Evolutionary conservation across 2,113 vertebrate genomes (phyloP).

Genomic region (Parus major): DNA sequence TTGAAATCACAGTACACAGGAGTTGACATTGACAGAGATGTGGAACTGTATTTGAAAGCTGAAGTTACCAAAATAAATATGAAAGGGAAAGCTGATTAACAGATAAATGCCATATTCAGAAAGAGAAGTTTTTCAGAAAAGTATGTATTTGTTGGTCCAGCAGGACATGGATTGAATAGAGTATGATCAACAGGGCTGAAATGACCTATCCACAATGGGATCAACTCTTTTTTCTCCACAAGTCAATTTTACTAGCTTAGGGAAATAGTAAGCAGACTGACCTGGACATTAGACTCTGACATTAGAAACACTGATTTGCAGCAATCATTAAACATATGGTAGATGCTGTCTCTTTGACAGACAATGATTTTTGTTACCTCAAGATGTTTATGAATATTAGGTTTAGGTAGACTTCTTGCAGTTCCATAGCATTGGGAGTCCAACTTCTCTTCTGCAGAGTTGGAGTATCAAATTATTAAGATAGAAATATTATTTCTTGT

Average conservation of each 20-base stretch:
- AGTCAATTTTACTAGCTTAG: not conserved
- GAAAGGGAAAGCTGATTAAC: not conserved
- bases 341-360: not conserved
- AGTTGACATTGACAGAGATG: not conserved
- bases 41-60: not conserved
- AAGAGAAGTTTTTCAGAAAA: not conserved
- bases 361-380: fast-evolving
- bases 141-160: not conserved
- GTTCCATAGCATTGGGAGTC: not conserved
- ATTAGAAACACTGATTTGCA: not conserved
- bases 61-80: not conserved
- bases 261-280: not conserved
- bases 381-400: not conserved
- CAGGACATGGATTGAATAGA: not conserved
- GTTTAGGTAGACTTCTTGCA: not conserved
- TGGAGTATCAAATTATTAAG: not conserved
- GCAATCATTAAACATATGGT: not conserved
- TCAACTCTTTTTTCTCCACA: not conserved
- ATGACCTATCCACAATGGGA: not conserved
- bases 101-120: not conserved
- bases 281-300: not conserved
- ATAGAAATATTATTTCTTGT: not conserved
- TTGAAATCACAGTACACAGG: not conserved
- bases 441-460: not conserved
- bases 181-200: not conserved